Conservation (phyloP, 2,888 invertebrate species). For the Drosophila anomalipes region DNA sequence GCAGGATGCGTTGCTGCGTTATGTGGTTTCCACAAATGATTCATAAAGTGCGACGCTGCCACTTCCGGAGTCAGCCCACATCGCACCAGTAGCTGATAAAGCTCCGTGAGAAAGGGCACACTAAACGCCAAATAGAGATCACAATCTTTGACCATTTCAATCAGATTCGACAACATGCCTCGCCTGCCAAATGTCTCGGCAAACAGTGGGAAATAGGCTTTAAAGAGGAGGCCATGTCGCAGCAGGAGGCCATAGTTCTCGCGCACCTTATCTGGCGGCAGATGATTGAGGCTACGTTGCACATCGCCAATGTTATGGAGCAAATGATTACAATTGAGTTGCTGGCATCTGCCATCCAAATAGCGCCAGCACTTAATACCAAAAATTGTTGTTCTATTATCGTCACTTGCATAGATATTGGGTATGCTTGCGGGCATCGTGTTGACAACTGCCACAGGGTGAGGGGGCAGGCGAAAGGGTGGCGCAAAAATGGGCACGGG, state of each 20-base stretch:
- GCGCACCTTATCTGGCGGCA: neutral
- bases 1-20: neutral
- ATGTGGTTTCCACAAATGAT: conserved; percentile 49
- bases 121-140: conserved; percentile 25
- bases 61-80: neutral
- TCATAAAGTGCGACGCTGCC: conserved; percentile 37
- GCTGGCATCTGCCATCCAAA: conserved; percentile 31
- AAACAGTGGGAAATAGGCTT: conserved; percentile 33
- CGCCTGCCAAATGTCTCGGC: conserved; percentile 37
- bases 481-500: conserved; percentile 35
- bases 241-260: conserved; percentile 27
- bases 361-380: conserved; percentile 46
- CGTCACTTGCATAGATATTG: neutral
- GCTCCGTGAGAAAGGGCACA: conserved; percentile 3
- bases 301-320: conserved; percentile 29
- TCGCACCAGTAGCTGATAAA: conserved; percentile 11
- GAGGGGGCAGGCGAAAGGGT: conserved; percentile 13
- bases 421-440: neutral
- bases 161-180: conserved; percentile 14
- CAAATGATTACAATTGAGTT: conserved; percentile 41
- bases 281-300: conserved; percentile 16
- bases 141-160: conserved; percentile 48
- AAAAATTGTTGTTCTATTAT: conserved; percentile 26
- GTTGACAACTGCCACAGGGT: neutral
- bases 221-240: conserved; percentile 32